These are phyloP conservation scores for Acanthoscelides obtectus DNA, from an alignment of 2,888 invertebrate species.

Conservation along the genomic window DNA sequence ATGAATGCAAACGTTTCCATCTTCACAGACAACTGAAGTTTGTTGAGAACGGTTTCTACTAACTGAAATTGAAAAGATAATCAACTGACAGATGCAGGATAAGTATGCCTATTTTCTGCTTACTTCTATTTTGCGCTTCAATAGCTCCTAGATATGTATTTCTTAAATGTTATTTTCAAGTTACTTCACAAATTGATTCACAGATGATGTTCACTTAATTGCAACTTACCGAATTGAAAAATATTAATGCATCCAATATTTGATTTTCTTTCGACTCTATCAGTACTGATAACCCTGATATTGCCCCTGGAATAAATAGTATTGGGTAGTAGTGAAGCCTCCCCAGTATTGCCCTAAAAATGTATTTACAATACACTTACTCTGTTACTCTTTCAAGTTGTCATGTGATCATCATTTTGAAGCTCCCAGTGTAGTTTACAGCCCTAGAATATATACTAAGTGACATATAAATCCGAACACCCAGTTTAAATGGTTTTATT, in stretches of 20 bases:
- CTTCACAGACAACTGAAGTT: slow-evolving; percentile 12
- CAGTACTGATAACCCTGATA: slow-evolving; percentile 31
- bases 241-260: slow-evolving; percentile 31
- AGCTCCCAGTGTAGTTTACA: too few species aligned
- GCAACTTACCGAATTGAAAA: slow-evolving; percentile 33
- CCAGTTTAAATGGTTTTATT: too few species aligned
- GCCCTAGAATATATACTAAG: too few species aligned
- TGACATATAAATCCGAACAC: too few species aligned
- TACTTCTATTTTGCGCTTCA: too few species aligned
- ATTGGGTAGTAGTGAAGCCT: slow-evolving; percentile 26
- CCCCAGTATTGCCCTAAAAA: slow-evolving; percentile 26
- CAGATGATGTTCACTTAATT: slow-evolving; percentile 1
- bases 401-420: too few species aligned
- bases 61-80: slow-evolving; percentile 27
- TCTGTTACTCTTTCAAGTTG: neutral
- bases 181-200: too few species aligned
- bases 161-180: too few species aligned
- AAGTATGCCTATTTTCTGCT: too few species aligned
- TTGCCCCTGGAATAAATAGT: slow-evolving; percentile 25
- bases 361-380: too few species aligned
- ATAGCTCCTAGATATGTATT: too few species aligned
- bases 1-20: slow-evolving; percentile 30
- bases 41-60: slow-evolving; percentile 17
- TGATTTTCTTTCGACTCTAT: slow-evolving; percentile 33
- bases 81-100: neutral